Base-by-base conservation (phyloP, 2,888 invertebrate genomes). In the Drosophila meridionalis region DNA sequence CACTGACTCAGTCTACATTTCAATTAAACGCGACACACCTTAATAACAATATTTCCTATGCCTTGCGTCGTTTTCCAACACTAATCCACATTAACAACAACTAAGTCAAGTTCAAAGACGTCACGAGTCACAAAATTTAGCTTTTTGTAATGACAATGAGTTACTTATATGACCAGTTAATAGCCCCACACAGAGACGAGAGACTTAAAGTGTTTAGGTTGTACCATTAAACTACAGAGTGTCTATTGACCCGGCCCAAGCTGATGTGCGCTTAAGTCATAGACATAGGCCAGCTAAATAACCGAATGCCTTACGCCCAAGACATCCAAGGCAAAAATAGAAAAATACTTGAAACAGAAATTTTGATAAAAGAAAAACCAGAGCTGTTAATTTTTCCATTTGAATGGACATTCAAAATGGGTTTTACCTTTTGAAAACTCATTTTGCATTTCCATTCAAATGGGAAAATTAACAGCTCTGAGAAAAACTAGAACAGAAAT, bases 71-170 rank as follows among this genome's bases (percentile, higher is more conserved):
- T 32, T 47, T 34, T 38, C 14, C 26, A 72, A 42, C 64, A 43
- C 28, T 63, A 48, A 48, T 47, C 38, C 40, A 2, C 42, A 26
- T 45, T 42, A 50, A 11, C 52, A 55, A 14, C 43, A 64, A 58
- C 60, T 69, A 62, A 85, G 83, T 86, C 87, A 86, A 86, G 85
- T 86, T 86, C 90, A 89, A 89, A 86, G 82, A 73, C 87, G 76
- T 78, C 57, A 71, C 90, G 73, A 89, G 89, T 69, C 87, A 78
- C 89, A 83, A 87, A 83, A 72, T 73, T 76, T 73, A n/a, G 73
- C 66, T 82, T 59, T 47, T 45, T 71, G 66, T 73, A 63, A 70
- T 45, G 36, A 43, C 56, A 80, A 61, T 65, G 60, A 70, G 58
- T 60, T 53, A 57, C 65, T 79, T 63, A 62, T 62, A 59, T 63